A percentile compares a stretch with the other conserved stretches of the same genome.
These are phyloP conservation scores for Paralichthys olivaceus DNA, from an alignment of 2,113 vertebrate genomes.

Conservation along the genomic window DNA sequence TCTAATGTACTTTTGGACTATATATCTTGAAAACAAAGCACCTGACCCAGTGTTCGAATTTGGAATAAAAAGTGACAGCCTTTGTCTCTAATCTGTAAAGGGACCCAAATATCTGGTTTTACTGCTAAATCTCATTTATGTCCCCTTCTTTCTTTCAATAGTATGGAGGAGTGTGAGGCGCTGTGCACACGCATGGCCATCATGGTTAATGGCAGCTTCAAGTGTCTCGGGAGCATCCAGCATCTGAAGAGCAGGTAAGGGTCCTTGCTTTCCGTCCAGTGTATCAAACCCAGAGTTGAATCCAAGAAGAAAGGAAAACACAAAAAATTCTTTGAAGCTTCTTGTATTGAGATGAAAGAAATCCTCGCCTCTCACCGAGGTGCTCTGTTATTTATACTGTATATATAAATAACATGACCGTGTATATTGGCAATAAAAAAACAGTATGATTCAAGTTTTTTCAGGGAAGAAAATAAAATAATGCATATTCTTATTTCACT, in stretches of 20 bases:
- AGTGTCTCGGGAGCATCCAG: constrained; percentile 95
- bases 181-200: constrained; percentile 93
- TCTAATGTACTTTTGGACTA: no score
- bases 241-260: constrained; percentile 84
- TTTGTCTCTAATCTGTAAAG: background rate
- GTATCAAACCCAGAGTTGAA: background rate
- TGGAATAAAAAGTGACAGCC: background rate
- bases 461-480: background rate
- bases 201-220: constrained; percentile 94
- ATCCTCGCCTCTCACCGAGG: constrained; percentile 1
- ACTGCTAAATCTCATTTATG: background rate
- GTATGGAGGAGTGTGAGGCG: constrained; percentile 83
- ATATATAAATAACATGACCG: constrained; percentile 29
- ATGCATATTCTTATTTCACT: constrained; percentile 4
- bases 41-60: no score
- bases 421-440: constrained; percentile 29
- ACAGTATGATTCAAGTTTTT: constrained; percentile 15
- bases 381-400: constrained; percentile 35
- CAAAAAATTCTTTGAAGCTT: constrained; percentile 10
- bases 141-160: constrained; percentile 25
- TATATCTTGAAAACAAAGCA: no score
- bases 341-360: constrained; percentile 50
- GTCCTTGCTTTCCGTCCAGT: constrained; percentile 12
- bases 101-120: background rate
- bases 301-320: background rate